A percentile compares a stretch with the other conserved stretches of the same genome.
These are phyloP conservation scores for Pyrgus malvae DNA, from an alignment of 2,888 invertebrate species.

Conservation along the genomic window DNA sequence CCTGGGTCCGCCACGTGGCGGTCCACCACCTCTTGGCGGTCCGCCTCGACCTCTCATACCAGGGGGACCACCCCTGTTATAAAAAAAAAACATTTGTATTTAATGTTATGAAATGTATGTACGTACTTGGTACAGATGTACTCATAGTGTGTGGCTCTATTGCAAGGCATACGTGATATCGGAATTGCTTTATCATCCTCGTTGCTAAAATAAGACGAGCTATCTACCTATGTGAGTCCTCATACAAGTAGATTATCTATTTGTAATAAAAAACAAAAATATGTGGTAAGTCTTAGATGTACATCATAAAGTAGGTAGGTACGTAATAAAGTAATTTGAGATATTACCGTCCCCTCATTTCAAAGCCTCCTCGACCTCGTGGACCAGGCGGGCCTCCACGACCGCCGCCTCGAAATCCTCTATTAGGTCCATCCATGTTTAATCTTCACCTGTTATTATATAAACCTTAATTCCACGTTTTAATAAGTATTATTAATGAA, in stretches of 20 bases:
- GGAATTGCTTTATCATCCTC: no score
- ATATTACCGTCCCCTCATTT: slow-evolving; percentile 70
- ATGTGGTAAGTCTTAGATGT: no score
- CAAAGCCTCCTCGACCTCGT: slow-evolving; percentile 70
- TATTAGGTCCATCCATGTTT: slow-evolving; percentile 38
- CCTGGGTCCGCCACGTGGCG: slow-evolving; percentile 64
- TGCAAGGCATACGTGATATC: no score
- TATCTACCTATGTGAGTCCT: no score
- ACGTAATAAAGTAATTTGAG: no score
- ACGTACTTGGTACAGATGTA: no score
- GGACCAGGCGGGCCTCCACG: slow-evolving; percentile 69
- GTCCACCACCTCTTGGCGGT: slow-evolving; percentile 41
- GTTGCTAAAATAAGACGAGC: no score
- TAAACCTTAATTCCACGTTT: not conserved
- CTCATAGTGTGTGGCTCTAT: no score
- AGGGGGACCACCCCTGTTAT: slow-evolving; percentile 54
- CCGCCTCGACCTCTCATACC: slow-evolving; percentile 70
- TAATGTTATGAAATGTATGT: not conserved
- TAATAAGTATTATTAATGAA: no score
- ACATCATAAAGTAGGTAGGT: no score
- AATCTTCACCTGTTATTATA: not conserved
- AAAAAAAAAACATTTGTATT: not conserved
- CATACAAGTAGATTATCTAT: no score
- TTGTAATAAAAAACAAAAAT: no score
- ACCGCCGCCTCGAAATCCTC: slow-evolving; percentile 69